phyloP scores from a whole-genome alignment of 2,888 invertebrate genomes.

The Geophilus truncorum region DNA sequence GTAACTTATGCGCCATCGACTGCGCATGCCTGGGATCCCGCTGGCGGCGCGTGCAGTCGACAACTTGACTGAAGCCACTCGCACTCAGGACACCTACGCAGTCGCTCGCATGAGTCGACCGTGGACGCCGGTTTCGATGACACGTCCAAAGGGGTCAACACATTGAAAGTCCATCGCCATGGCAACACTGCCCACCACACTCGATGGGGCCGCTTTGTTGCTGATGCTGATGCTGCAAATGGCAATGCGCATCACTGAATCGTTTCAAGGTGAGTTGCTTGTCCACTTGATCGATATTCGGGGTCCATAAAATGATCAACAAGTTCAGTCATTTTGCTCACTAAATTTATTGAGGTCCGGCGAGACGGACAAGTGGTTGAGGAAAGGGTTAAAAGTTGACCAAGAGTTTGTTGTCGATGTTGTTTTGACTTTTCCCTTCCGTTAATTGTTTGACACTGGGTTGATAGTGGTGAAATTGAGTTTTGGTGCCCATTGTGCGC shows the following conservation, averaged over 20 bases:
- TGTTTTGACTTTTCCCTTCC: no score
- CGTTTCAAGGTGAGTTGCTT: not conserved
- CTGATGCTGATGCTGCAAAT: not conserved
- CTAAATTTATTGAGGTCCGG: not conserved
- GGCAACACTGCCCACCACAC: not conserved
- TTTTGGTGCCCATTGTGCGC: not conserved
- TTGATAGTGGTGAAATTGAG: not conserved
- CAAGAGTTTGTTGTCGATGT: no score
- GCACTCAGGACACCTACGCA: not conserved
- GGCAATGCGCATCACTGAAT: not conserved
- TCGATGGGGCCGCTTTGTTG: not conserved
- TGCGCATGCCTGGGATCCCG: not conserved
- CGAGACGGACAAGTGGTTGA: no score
- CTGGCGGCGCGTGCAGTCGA: not conserved
- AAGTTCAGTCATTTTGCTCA: not conserved
- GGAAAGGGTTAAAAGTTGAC: no score
- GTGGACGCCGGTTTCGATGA: not conserved
- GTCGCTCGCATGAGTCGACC: not conserved
- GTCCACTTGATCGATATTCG: not conserved
- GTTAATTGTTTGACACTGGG: not conserved
- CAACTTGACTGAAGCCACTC: not conserved
- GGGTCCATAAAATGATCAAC: not conserved
- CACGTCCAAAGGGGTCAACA: not conserved
- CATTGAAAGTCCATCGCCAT: not conserved
- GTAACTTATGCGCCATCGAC: not conserved